Conservation (phyloP, 2,113 vertebrate genomes). For the Lates calcarifer region DNA sequence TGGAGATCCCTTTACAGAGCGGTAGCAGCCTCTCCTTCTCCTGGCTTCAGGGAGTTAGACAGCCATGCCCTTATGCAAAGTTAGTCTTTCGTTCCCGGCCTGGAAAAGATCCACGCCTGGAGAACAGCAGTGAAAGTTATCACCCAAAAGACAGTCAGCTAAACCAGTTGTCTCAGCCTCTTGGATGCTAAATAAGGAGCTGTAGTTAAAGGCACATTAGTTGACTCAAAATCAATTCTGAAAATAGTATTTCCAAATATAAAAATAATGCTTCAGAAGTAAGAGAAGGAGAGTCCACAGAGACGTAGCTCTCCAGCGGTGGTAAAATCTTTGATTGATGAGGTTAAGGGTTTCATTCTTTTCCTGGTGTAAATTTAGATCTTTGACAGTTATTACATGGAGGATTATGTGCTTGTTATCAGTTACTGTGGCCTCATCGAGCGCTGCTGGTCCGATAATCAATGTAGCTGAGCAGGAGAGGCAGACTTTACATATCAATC, state of each 20-base stretch:
- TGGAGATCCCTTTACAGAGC: slow-evolving; percentile 43
- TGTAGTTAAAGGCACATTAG: slow-evolving; percentile 12
- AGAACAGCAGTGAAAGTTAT: slow-evolving; percentile 26
- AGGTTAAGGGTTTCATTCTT: slow-evolving; percentile 42
- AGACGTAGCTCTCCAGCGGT: neutral
- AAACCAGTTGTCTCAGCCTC: neutral
- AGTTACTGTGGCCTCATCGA: slow-evolving; percentile 47
- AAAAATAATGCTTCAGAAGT: slow-evolving; percentile 22
- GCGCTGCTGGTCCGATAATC: slow-evolving; percentile 60
- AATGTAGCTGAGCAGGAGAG: slow-evolving; percentile 56
- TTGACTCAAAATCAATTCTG: neutral
- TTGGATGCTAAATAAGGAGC: slow-evolving; percentile 11
- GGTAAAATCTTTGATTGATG: slow-evolving; percentile 39
- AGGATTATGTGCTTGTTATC: slow-evolving; percentile 67
- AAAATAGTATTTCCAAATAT: neutral
- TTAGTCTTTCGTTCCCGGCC: slow-evolving; percentile 19
- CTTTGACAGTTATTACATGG: slow-evolving; percentile 46
- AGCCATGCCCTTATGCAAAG: slow-evolving; percentile 23
- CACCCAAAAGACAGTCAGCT: neutral
- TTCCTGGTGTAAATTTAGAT: slow-evolving; percentile 51
- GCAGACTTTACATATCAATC: slow-evolving; percentile 62
- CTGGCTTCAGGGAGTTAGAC: slow-evolving; percentile 30
- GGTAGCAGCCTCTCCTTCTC: slow-evolving; percentile 5
- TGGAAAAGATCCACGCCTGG: slow-evolving; percentile 19
- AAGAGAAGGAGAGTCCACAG: neutral